Evolutionary conservation across 2,797 vertebrate species (phyloP).

Genomic region (Danio tinwini): DNA sequence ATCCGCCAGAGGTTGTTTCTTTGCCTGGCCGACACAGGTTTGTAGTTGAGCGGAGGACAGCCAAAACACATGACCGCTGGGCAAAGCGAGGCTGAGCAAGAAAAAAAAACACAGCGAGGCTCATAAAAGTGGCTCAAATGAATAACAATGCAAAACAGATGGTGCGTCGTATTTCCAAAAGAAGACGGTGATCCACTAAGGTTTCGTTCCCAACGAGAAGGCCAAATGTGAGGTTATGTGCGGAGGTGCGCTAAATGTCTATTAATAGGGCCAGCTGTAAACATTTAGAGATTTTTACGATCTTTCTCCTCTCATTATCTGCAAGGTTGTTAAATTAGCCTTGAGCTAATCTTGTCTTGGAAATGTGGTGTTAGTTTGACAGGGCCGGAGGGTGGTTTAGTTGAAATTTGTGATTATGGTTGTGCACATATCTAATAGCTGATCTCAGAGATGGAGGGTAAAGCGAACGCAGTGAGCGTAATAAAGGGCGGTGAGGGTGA

Average conservation of each 20-base stretch:
- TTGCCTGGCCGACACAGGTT: conserved; percentile 58
- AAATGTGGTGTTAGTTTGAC: conserved; percentile 58
- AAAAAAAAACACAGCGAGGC: conserved; percentile 60
- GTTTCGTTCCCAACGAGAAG: conserved; percentile 48
- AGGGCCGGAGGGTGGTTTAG: conserved; percentile 25
- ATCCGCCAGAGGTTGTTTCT: conserved; percentile 63
- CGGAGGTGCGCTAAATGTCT: conserved; percentile 70
- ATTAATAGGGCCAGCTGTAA: conserved; percentile 74
- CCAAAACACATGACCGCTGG: conserved; percentile 69
- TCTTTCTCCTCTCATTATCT: conserved; percentile 73
- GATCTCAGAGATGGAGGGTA: conserved; percentile 6
- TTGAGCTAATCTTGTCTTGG: conserved; percentile 62
- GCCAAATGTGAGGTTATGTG: conserved; percentile 75
- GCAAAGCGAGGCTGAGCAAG: conserved; percentile 59
- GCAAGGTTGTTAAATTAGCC: conserved; percentile 65
- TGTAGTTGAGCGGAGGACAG: conserved; percentile 43
- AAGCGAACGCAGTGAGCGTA: conserved; percentile 31
- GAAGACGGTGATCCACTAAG: conserved; percentile 69
- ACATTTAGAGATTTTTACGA: conserved; percentile 58
- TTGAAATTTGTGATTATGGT: conserved; percentile 23
- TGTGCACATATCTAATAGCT: conserved; percentile 12
- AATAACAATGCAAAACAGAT: conserved; percentile 75
- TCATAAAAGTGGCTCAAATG: conserved; percentile 72
- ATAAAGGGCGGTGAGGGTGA: conserved; percentile 29
- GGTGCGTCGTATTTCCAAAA: conserved; percentile 73